Evolutionary conservation across 2,888 invertebrate genomes (phyloP).

Genomic region (Ophioninae sp.): DNA sequence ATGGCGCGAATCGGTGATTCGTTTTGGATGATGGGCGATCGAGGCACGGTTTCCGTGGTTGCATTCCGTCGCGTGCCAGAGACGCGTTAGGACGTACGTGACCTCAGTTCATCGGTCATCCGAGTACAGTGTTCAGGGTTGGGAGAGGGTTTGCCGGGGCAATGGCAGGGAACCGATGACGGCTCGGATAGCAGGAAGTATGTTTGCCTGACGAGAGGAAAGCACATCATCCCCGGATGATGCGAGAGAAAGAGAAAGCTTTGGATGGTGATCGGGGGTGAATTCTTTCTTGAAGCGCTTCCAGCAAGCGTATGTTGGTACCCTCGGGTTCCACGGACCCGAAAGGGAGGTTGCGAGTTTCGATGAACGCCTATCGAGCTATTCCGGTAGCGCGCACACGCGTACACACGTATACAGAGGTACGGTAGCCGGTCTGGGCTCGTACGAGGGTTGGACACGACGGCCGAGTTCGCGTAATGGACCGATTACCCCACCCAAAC

Average conservation of each 20-base stretch:
- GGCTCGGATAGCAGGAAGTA: slow-evolving; percentile 45
- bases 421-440: slow-evolving; percentile 15
- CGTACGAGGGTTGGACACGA: slow-evolving; percentile 75
- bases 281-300: slow-evolving; percentile 52
- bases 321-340: slow-evolving; percentile 16
- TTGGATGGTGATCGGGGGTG: not conserved
- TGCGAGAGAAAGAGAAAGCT: slow-evolving; percentile 40
- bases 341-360: slow-evolving; percentile 37
- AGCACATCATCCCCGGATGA: slow-evolving; percentile 50
- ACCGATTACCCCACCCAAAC: slow-evolving; percentile 79
- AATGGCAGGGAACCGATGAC: slow-evolving; percentile 49
- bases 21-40: not conserved
- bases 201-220: slow-evolving; percentile 56
- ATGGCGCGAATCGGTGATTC: not conserved
- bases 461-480: slow-evolving; percentile 78
- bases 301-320: slow-evolving; percentile 16
- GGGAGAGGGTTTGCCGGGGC: slow-evolving; percentile 11
- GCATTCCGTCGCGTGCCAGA: slow-evolving; percentile 51
- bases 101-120: slow-evolving; percentile 28
- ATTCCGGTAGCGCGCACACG: not conserved
- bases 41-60: not conserved
- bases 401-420: not conserved
- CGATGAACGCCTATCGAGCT: slow-evolving; percentile 3
- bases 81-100: slow-evolving; percentile 35
- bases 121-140: slow-evolving; percentile 32